These are phyloP conservation scores for Reinhardtius hippoglossoides DNA, from an alignment of 2,113 vertebrate species.

Conservation along the genomic window DNA sequence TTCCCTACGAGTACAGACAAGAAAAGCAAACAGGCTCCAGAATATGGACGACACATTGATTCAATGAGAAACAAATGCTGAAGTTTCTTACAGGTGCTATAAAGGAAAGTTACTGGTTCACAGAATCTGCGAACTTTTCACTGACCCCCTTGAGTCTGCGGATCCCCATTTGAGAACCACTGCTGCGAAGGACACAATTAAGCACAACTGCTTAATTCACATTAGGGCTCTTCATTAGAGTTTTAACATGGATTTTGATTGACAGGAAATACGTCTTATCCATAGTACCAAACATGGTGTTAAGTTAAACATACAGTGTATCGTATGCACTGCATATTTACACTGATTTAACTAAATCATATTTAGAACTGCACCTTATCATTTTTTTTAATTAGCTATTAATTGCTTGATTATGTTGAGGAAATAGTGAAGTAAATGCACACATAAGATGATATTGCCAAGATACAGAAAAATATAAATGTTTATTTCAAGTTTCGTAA, in stretches of 20 bases:
- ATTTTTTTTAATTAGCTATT: not conserved
- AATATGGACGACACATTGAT: conserved; percentile 11
- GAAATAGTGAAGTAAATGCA: not conserved
- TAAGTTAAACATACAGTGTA: not conserved
- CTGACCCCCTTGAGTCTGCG: too few species aligned
- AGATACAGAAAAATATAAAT: not conserved
- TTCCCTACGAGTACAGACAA: conserved; percentile 36
- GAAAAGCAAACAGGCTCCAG: conserved; percentile 19
- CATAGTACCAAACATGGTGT: not conserved
- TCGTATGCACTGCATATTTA: not conserved
- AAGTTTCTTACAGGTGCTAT: too few species aligned
- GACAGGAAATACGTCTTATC: not conserved
- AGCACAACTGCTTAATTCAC: not conserved
- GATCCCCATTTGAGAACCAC: too few species aligned
- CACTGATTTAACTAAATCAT: too few species aligned
- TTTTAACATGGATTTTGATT: not conserved
- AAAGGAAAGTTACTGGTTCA: not conserved
- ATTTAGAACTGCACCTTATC: too few species aligned
- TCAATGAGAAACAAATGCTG: conserved; percentile 8
- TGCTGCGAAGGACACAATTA: too few species aligned
- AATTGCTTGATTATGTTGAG: not conserved
- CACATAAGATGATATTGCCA: not conserved
- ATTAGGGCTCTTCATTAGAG: too few species aligned
- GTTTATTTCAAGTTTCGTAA: not conserved
- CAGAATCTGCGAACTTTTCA: too few species aligned